Evolutionary conservation across 2,888 invertebrate genomes (phyloP).

Genomic region (Ligdia adustata): DNA sequence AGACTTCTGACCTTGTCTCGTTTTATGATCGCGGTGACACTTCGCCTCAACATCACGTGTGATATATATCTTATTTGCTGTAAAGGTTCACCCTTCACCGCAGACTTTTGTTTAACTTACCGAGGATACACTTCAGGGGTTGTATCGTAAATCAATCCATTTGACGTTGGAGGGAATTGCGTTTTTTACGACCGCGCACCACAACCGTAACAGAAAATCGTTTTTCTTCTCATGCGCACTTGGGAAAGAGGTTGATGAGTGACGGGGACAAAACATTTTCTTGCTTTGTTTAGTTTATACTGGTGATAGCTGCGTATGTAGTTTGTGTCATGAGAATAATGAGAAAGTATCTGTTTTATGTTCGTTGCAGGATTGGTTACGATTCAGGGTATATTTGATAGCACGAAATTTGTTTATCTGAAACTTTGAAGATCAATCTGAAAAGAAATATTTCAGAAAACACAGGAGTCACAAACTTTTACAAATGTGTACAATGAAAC

Average conservation of each 20-base stretch:
- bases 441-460: too few species aligned
- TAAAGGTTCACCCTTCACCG: slow-evolving; percentile 27
- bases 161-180: slow-evolving; percentile 60
- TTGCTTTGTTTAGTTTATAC: slow-evolving; percentile 13
- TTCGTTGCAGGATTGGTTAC: neutral
- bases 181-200: slow-evolving; percentile 57
- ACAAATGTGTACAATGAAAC: too few species aligned
- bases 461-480: too few species aligned
- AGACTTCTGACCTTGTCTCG: slow-evolving; percentile 7
- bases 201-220: slow-evolving; percentile 11
- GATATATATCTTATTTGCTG: slow-evolving; percentile 26
- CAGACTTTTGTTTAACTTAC: slow-evolving; percentile 29
- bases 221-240: slow-evolving; percentile 9
- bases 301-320: slow-evolving; percentile 19
- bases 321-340: slow-evolving; percentile 18
- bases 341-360: slow-evolving; percentile 8
- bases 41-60: slow-evolving; percentile 7
- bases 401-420: too few species aligned
- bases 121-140: slow-evolving; percentile 52
- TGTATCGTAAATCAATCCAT: slow-evolving; percentile 71
- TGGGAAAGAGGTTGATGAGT: slow-evolving; percentile 8
- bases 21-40: slow-evolving; percentile 16
- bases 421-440: too few species aligned
- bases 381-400: too few species aligned
- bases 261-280: slow-evolving; percentile 17